Percentiles rank a stretch among this genome's conserved stretches.
These are phyloP conservation scores for Lophochroa leadbeateri DNA, from an alignment of 2,113 vertebrate genomes.

Conservation along the genomic window DNA sequence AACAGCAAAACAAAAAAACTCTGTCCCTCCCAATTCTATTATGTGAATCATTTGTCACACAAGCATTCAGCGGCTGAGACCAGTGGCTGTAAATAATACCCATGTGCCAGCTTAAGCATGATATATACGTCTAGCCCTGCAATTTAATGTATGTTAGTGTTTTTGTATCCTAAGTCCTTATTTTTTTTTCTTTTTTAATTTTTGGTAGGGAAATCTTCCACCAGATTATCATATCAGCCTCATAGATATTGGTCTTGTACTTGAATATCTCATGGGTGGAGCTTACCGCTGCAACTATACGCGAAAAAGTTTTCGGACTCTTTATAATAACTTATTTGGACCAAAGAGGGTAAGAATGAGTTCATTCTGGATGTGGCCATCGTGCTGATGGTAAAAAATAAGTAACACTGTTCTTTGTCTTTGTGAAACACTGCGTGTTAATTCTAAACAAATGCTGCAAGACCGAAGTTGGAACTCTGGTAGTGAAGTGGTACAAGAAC, in stretches of 20 bases:
- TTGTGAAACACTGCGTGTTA: neutral
- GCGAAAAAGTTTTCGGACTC: conserved; percentile 91
- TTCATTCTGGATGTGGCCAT: neutral
- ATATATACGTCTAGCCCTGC: neutral
- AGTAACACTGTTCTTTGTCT: neutral
- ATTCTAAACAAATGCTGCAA: neutral
- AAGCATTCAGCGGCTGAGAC: neutral
- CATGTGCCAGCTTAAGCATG: neutral
- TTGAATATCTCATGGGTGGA: conserved; percentile 97
- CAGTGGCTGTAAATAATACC: neutral
- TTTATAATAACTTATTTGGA: conserved; percentile 97
- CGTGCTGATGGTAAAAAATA: neutral
- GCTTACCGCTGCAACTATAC: conserved; percentile 98
- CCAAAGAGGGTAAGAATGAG: conserved; percentile 88
- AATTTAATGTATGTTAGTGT: neutral
- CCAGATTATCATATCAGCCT: conserved; percentile 98
- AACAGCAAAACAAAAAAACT: neutral
- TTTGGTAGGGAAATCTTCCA: conserved; percentile 91
- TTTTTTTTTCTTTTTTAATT: neutral
- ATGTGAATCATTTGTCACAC: neutral
- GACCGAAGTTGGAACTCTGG: neutral
- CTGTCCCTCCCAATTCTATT: neutral
- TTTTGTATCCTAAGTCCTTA: neutral
- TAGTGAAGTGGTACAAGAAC: neutral
- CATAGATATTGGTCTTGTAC: conserved; percentile 95